Evolutionary conservation across 2,888 invertebrate genomes (phyloP), one percentile per base, ranked within the genome.

Genomic region (Hypomecis punctinalis): DNA sequence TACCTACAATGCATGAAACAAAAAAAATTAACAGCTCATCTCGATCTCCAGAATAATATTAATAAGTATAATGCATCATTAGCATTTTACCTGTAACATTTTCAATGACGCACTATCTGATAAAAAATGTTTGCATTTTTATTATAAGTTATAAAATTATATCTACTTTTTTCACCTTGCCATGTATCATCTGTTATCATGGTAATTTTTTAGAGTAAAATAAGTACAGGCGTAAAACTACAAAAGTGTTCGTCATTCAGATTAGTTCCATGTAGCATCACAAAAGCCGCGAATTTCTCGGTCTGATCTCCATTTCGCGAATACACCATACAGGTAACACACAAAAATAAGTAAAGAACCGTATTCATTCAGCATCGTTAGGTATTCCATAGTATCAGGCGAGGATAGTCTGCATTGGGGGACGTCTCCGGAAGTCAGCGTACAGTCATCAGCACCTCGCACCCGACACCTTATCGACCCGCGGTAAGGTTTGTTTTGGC

Each of bases 371-470:
- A 69, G 66, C 73, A 73, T 42, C 71, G 76, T 74, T 73, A 73
- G 68, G 70, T 68, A 62, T 70, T 61, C 72, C 57, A 69, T 70
- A 68, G 71, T 67, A 70, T 78, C 76, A 75, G 72, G 80, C 77
- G 79, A 79, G 79, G 79, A 68, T 73, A 69, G 79, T 79, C 81
- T 80, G 77, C 81, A 79, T 73, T 85, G 81, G 90, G 91, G 90
- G 89, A 88, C 87, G 76, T 79, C 83, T 90, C 90, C 91, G 91
- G 91, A 91, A 91, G 88, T 80, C 76, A 83, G 78, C 78, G 81
- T 82, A 70, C 65, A 71, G 65, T 68, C 68, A 69, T 61, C 69
- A 54, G 61, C 68, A 51, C 69, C 40, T 63, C 46, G 49, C 56
- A 68, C 51, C 58, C 62, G 10, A 58, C 39, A 51, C 70, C 66